Conservation (phyloP, 2,888 invertebrate genomes). For the Ligdia adustata region DNA sequence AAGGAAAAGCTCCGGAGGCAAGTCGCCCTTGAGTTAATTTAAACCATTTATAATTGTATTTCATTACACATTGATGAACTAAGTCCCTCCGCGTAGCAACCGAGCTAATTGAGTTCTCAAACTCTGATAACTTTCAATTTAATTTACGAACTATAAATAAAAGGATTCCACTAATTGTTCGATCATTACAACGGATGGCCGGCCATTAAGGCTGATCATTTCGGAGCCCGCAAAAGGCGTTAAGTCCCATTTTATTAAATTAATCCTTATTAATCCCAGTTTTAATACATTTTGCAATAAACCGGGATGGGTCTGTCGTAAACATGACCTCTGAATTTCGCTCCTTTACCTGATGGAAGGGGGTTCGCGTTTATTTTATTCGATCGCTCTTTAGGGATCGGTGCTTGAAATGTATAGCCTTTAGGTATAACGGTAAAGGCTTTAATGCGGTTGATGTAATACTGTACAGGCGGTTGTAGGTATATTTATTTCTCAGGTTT, state of each 20-base stretch:
- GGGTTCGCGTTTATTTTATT: constrained; percentile 33
- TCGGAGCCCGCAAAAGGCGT: constrained; percentile 36
- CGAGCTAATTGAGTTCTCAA: constrained; percentile 14
- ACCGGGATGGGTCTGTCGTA: constrained; percentile 58
- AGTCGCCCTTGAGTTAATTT: too few relatives aligned
- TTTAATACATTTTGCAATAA: constrained; percentile 62
- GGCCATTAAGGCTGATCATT: constrained; percentile 35
- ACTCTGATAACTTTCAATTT: constrained; percentile 21
- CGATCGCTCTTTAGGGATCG: constrained; percentile 30
- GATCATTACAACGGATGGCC: constrained; percentile 30
- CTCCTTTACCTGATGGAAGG: constrained; percentile 18
- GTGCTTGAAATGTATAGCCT: constrained; percentile 15
- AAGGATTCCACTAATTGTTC: constrained; percentile 35
- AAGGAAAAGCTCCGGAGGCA: too few relatives aligned
- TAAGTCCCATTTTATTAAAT: constrained; percentile 65
- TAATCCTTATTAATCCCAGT: constrained; percentile 67
- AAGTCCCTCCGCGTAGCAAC: neutral
- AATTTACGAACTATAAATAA: constrained; percentile 42
- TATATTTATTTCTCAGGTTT: too few relatives aligned
- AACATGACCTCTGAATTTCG: constrained; percentile 47
- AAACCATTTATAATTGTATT: too few relatives aligned
- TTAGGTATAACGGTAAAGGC: too few relatives aligned
- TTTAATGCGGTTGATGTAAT: constrained; percentile 5
- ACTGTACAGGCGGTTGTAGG: constrained; percentile 5
- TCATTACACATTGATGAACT: neutral